phyloP scores from a whole-genome alignment of 2,113 vertebrate species.

The Galeopterus variegatus region DNA sequence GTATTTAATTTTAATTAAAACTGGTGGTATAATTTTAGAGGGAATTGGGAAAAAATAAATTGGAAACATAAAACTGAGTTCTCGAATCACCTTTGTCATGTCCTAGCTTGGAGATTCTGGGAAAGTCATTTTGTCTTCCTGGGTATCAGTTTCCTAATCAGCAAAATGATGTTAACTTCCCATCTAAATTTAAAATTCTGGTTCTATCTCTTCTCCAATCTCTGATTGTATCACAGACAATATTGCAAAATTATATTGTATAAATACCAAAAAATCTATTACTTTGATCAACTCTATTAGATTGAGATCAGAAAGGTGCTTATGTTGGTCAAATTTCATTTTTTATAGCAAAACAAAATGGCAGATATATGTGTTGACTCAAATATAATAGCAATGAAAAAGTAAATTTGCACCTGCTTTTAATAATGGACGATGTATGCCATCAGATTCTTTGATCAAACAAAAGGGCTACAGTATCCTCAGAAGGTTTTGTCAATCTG shows the following conservation, averaged over 20 bases:
- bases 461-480: not conserved
- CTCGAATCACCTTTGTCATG: not conserved
- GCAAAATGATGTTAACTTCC: not conserved
- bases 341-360: not conserved
- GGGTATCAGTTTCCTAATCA: not conserved
- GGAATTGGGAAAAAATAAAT: not conserved
- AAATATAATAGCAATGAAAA: not conserved
- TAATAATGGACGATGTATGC: not conserved
- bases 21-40: not conserved
- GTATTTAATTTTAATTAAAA: not conserved
- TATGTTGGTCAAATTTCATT: not conserved
- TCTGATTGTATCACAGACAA: not conserved
- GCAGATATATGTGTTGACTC: not conserved
- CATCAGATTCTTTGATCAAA: not conserved
- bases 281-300: not conserved
- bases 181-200: constrained; percentile 3
- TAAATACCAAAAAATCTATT: not conserved
- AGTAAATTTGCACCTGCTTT: not conserved
- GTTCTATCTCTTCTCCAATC: not conserved
- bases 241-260: not conserved
- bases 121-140: not conserved
- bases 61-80: not conserved
- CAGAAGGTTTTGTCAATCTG: not conserved
- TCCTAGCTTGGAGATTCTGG: not conserved
- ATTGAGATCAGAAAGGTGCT: not conserved